Evolutionary conservation across 1,140 invertebrate genomes (phyloP).

Genomic region (Ephestia elutella): DNA sequence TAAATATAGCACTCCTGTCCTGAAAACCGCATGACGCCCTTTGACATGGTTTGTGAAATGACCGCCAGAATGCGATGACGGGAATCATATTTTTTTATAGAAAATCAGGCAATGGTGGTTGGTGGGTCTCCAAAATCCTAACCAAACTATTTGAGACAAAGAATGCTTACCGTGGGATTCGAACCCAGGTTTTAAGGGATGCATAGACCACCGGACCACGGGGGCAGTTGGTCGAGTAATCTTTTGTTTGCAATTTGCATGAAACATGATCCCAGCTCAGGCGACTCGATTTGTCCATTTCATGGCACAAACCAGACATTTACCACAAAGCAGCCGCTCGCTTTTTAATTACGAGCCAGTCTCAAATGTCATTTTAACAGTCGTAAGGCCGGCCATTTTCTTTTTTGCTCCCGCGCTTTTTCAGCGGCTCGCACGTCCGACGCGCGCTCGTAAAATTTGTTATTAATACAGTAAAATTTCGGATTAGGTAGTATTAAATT

Average conservation of each 20-base stretch:
- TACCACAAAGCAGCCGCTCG: constrained; percentile 17
- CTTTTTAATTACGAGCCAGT: constrained; percentile 15
- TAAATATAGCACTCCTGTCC: too few species aligned
- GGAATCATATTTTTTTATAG: too few species aligned
- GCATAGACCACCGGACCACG: too few species aligned
- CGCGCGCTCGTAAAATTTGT: constrained; percentile 59
- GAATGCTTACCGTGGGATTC: too few species aligned
- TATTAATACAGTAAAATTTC: constrained; percentile 71
- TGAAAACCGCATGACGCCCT: too few species aligned
- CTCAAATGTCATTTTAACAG: constrained; percentile 60
- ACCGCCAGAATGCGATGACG: too few species aligned
- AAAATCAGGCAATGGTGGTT: too few species aligned
- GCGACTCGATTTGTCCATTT: constrained; percentile 10
- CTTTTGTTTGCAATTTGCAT: background rate
- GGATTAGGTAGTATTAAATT: constrained; percentile 70
- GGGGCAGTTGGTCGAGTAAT: background rate
- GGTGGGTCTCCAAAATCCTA: too few species aligned
- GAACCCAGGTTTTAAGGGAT: too few species aligned
- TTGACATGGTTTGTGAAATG: too few species aligned
- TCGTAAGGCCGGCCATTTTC: constrained; percentile 18
- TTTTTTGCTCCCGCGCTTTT: constrained; percentile 59
- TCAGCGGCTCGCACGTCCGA: constrained; percentile 24
- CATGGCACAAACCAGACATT: constrained; percentile 12
- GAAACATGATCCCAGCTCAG: background rate
- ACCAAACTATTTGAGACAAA: too few species aligned